Percentiles rank a stretch among this genome's conserved stretches.
Conservation (phyloP, 1,140 invertebrate genomes). For the Pissodes strobi region DNA sequence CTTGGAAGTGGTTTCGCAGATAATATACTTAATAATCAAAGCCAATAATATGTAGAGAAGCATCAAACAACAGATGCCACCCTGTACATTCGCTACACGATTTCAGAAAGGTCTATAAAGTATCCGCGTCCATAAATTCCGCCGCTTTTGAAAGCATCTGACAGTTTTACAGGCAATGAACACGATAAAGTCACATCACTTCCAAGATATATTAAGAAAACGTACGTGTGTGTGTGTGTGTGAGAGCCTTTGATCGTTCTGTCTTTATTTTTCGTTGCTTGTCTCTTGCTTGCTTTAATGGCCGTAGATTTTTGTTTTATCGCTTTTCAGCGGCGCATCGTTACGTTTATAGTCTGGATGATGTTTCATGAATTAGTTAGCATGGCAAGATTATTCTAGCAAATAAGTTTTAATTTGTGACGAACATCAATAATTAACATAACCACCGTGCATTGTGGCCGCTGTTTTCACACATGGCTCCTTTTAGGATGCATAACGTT, state of each 20-base stretch:
- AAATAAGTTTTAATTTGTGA: too few relatives aligned
- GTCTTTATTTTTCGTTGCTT: neutral
- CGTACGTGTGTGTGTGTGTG: slow-evolving; percentile 28
- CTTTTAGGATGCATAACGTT: too few relatives aligned
- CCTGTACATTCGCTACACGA: slow-evolving; percentile 15
- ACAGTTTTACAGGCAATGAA: slow-evolving; percentile 37
- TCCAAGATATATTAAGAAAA: slow-evolving; percentile 33
- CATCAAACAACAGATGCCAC: too few relatives aligned
- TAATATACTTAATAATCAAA: too few relatives aligned
- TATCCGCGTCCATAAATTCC: slow-evolving; percentile 25
- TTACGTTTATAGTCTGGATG: neutral
- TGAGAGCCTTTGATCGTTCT: slow-evolving; percentile 24
- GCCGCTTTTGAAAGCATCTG: slow-evolving; percentile 35
- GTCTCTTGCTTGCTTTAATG: neutral
- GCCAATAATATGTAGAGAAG: too few relatives aligned
- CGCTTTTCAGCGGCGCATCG: neutral
- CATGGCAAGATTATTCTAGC: too few relatives aligned
- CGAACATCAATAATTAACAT: too few relatives aligned
- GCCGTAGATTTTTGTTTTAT: neutral
- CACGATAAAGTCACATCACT: slow-evolving; percentile 36
- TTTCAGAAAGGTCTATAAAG: slow-evolving; percentile 20
- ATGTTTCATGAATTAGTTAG: too few relatives aligned
- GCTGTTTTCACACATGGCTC: too few relatives aligned
- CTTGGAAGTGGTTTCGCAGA: too few relatives aligned
- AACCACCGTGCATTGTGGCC: too few relatives aligned